Evolutionary conservation across 2,113 vertebrate genomes (phyloP), one percentile per base, ranked within the genome.

Genomic region (Carettochelys insculpta): DNA sequence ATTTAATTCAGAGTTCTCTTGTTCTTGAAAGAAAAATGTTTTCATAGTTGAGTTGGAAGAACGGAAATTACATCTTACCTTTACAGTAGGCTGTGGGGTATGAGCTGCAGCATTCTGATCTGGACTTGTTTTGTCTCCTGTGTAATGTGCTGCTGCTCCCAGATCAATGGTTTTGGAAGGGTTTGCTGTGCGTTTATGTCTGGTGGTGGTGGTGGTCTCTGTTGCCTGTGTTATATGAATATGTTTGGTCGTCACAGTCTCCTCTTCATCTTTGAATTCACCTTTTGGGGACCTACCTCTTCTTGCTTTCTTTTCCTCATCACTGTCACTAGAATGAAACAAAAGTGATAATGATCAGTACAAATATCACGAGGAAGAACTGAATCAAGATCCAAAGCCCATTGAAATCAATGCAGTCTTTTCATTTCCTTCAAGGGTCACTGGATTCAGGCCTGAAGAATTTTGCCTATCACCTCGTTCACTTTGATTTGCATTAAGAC

Each of bases 211-310:
- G 58, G 98, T 99, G 27, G 98, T 99, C 97, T 99, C 99, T 85
- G 99, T 99, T 91, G 99, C 98, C 97, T 99, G 98, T 92, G 99
- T 98, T 86, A 99, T 99, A 51, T 98, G 98, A 93, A 99, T 98
- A 79, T 98, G 99, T 98, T 99, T 99, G 31, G 98, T 99, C 38
- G 99, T 99, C 91, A 99, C 99, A 0, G 98, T 99, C 93, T 99
- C 99, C 88, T 99, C 99, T 93, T 99, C 99, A 90, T 99, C 99
- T 98, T 99, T 99, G 95, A 99, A 99, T 94, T 99, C 99, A 83
- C 97, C 97, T 96, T 98, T 98, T 89, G 98, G 97, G 95, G 98
- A 98, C 94, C 98, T 98, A 56, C 98, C 98, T 95, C 98, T 98
- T 95, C 98, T 98, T 19, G 98, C 97, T 48, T 98, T 97, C 71